These are phyloP conservation scores for Apoda limacodes DNA, from an alignment of 2,888 invertebrate species.

Conservation along the genomic window DNA sequence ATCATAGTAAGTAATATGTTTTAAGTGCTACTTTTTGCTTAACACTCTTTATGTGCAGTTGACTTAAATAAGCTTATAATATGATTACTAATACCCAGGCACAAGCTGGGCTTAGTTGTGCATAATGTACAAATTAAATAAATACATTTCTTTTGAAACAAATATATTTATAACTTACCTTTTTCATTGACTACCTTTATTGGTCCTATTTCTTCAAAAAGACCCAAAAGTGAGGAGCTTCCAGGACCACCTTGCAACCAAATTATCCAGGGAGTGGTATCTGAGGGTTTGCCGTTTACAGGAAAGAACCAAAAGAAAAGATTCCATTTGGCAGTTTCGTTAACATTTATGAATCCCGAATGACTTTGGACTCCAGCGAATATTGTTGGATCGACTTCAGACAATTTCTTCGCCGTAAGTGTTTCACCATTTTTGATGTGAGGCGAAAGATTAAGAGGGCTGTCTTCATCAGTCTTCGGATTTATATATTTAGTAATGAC, in stretches of 20 bases:
- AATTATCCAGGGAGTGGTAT: conserved; percentile 76
- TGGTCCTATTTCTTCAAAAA: conserved; percentile 58
- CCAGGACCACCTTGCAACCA: conserved; percentile 95
- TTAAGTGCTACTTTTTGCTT: too few relatives aligned
- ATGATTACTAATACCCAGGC: too few relatives aligned
- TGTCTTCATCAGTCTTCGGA: too few relatives aligned
- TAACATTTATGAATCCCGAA: conserved; percentile 75
- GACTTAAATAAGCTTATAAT: too few relatives aligned
- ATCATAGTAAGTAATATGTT: too few relatives aligned
- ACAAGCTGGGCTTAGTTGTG: too few relatives aligned
- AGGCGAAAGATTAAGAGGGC: conserved; percentile 46
- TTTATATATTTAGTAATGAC: too few relatives aligned
- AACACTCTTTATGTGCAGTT: too few relatives aligned
- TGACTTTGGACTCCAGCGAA: conserved; percentile 59
- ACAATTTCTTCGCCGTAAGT: conserved; percentile 42
- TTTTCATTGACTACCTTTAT: conserved; percentile 24
- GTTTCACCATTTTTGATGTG: conserved; percentile 41
- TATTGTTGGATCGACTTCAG: conserved; percentile 30
- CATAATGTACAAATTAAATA: too few relatives aligned
- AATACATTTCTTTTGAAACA: too few relatives aligned
- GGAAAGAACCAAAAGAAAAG: conserved; percentile 91
- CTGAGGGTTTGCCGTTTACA: conserved; percentile 39
- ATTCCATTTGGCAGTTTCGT: conserved; percentile 78
- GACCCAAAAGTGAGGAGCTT: conserved; percentile 70
- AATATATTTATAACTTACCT: too few relatives aligned